These are phyloP conservation scores for Arctopsyche grandis DNA, from an alignment of 1,140 invertebrate species.

Conservation along the genomic window DNA sequence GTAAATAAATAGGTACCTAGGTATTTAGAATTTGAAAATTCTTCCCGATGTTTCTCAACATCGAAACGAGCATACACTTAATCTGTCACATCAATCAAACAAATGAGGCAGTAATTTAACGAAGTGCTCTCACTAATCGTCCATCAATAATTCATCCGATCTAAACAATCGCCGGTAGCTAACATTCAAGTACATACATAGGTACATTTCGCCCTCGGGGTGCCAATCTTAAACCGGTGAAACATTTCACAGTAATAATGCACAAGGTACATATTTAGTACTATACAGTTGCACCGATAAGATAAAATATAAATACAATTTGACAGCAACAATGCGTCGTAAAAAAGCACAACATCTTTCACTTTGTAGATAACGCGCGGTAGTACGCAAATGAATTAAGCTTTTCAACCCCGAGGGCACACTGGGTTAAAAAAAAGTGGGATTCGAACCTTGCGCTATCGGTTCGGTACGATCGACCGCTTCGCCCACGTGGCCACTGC, in stretches of 20 bases:
- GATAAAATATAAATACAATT: not conserved
- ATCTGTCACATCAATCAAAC: conserved; percentile 16
- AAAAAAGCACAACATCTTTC: conserved; percentile 19
- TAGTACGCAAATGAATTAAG: conserved; percentile 10
- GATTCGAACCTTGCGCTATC: not conserved
- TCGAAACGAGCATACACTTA: not conserved
- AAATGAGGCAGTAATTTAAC: conserved; percentile 12
- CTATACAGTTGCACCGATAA: not conserved
- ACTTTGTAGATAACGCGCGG: not conserved
- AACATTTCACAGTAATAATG: not conserved
- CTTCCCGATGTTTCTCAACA: no score
- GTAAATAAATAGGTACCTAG: no score
- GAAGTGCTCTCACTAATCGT: conserved; percentile 7
- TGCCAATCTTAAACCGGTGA: no score
- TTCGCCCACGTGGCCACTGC: conserved; percentile 31
- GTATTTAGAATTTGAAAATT: no score
- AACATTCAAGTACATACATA: not conserved
- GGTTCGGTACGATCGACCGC: not conserved
- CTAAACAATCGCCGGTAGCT: not conserved
- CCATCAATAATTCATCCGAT: conserved; percentile 17
- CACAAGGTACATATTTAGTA: not conserved
- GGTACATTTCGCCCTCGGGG: not conserved
- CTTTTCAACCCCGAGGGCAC: not conserved
- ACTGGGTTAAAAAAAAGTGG: conserved; percentile 10
- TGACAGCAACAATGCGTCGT: conserved; percentile 37